Evolutionary conservation across 2,113 vertebrate genomes (phyloP), one percentile per base, ranked within the genome.

Genomic region (Gasterosteus aculeatus): DNA sequence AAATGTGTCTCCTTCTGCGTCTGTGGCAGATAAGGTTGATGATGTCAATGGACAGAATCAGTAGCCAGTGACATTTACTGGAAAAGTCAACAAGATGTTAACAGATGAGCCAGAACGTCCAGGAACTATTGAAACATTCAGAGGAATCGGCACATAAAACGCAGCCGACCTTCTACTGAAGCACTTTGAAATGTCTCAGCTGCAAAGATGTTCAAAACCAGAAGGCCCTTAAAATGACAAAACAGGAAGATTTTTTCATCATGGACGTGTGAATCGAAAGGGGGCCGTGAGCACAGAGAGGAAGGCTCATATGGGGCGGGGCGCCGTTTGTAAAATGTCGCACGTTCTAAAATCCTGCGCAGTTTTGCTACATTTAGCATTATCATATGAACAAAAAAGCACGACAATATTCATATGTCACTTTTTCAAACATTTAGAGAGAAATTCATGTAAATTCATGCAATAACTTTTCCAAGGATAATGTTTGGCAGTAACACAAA

Each of bases 241-340:
- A 80, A 87, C 72, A 87, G 84, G 82, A 90, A 86, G 78, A 2
- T 75, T 64, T 47, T 72, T 72, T 64, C 44, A 69, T 73, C 18
- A 22, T 12, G 39, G 22, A 16, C 12, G 41, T 59, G 29, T 49
- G 49, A 72, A 62, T 63, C 29, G 75, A 35, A 35, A 18, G 29
- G 49, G 49, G 63, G 70, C 64, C 41, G 46, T 47, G 71, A 66
- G 60, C 47, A 58, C 4, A 29, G 53, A 75, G 10, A 80, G 69
- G 68, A 83, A 83, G 65, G 72, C 22, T 26, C 22, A 26, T 1
- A 26, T 26, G 22, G 22, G 22, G 22, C 22, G 22, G 22, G 22
- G 22, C 22, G 22, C 22, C 22, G 22, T 26, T 26, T 26, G 22
- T 26, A 26, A 26, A 26, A 26, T 26, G 22, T 26, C 1, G 22